phyloP scores from a whole-genome alignment of 2,888 invertebrate genomes.

The Drosophila falleni region DNA sequence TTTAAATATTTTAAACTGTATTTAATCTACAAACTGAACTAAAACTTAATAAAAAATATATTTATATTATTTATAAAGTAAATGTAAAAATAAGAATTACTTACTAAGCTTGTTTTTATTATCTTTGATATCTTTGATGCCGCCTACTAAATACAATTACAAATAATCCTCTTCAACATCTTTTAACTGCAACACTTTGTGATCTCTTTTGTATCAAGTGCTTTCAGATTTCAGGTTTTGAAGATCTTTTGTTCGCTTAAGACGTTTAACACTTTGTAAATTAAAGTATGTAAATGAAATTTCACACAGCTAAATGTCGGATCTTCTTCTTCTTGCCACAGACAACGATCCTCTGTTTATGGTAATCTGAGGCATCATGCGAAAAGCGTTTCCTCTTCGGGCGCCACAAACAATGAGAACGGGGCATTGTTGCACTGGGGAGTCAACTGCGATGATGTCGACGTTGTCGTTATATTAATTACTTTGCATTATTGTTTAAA shows the following conservation, averaged over 20 bases:
- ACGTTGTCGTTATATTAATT: conserved; percentile 70
- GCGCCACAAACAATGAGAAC: conserved; percentile 49
- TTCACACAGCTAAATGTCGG: conserved; percentile 25
- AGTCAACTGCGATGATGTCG: conserved; percentile 21
- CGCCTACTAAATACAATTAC: too few species aligned
- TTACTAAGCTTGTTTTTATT: too few species aligned
- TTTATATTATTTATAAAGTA: too few species aligned
- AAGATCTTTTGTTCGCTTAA: conserved; percentile 47
- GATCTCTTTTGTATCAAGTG: conserved; percentile 12
- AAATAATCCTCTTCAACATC: background rate
- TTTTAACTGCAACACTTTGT: conserved; percentile 11
- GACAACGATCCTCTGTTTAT: conserved; percentile 36
- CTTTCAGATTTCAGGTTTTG: conserved; percentile 24
- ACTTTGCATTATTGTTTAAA: conserved; percentile 80
- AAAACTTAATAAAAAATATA: too few species aligned
- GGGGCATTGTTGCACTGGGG: conserved; percentile 6
- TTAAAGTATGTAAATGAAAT: conserved; percentile 33
- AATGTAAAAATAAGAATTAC: too few species aligned
- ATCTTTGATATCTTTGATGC: too few species aligned
- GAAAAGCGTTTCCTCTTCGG: conserved; percentile 48
- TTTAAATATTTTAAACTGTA: too few species aligned
- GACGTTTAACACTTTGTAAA: conserved; percentile 23
- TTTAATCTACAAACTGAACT: too few species aligned
- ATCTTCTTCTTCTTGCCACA: conserved; percentile 20
- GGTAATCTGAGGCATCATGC: conserved; percentile 56